Conservation (phyloP, 2,888 invertebrate species). For the Zeuzera pyrina region DNA sequence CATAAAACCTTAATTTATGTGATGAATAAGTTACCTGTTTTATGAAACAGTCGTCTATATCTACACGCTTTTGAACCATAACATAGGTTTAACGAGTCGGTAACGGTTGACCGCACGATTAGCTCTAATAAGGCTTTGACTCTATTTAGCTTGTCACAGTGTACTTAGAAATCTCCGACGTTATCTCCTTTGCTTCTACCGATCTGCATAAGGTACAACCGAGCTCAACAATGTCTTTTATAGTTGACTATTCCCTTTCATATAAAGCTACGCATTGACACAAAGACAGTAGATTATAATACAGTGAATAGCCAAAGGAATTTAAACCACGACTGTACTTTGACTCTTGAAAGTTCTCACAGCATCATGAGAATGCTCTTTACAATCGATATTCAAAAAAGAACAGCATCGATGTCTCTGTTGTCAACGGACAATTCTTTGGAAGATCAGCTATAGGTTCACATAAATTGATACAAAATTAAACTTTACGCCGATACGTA, state of each 20-base stretch:
- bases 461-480: slow-evolving; percentile 16
- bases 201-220: slow-evolving; percentile 29
- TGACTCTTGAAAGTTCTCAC: slow-evolving; percentile 45
- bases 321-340: slow-evolving; percentile 49
- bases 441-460: slow-evolving; percentile 50
- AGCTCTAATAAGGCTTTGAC: slow-evolving; percentile 29
- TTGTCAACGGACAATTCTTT: slow-evolving; percentile 70
- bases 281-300: slow-evolving; percentile 32
- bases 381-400: slow-evolving; percentile 72
- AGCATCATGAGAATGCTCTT: slow-evolving; percentile 66
- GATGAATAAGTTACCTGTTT: too few relatives aligned
- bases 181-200: slow-evolving; percentile 28
- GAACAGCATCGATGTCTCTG: slow-evolving; percentile 68
- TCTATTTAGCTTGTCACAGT: slow-evolving; percentile 28
- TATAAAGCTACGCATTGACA: slow-evolving; percentile 27
- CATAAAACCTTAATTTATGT: too few relatives aligned
- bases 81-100: slow-evolving; percentile 14
- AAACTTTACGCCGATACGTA: slow-evolving; percentile 17
- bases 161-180: slow-evolving; percentile 26
- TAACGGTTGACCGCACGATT: slow-evolving; percentile 27
- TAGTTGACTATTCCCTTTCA: slow-evolving; percentile 23
- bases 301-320: slow-evolving; percentile 48
- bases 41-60: too few relatives aligned
- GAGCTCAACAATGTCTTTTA: slow-evolving; percentile 27
- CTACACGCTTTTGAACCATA: too few relatives aligned